Base-by-base conservation (phyloP, 2,888 invertebrate genomes). In the Megalurothrips usitatus region DNA sequence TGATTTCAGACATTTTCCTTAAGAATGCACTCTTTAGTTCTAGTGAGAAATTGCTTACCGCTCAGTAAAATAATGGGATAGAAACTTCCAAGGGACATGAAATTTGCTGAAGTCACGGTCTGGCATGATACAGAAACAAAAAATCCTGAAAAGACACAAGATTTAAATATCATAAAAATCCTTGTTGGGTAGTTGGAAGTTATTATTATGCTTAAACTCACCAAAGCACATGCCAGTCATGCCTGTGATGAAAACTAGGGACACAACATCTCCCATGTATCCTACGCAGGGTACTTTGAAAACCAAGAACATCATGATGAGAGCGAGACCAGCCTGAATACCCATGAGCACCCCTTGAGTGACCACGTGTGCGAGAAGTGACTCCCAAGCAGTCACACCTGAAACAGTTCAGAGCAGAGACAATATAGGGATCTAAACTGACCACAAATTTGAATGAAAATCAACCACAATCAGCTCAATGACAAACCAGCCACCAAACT, bases 51-150 rank as follows among this genome's bases (percentile, higher is more conserved):
- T 75, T 10, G 81, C 91, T 89, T 87, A 96, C 96, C 96, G 86
- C 95, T 94, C 10, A 96, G 88, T 83, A 97, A 88, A 83, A 97
- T 91, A 90, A 96, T 93, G 0, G 97, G 96, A 86, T 96, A 97
- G 86, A 97, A 96, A 83, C 94, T 94, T 19, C 97, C 97, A 0
- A 96, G 92, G 0, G 96, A 91, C 17, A 94, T 90, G 86, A 95
- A 96, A 89, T 96, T 95, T 0, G 96, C 93, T 85, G 94, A 90
- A 0, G 92, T 92, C 84, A 96, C 95, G 49, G 93, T 92, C 34
- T 91, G 90, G 85, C 94, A 94, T 83, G 94, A 88, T 0, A 95
- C 91, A 0, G 96, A 96, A 80, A 96, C 92, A 68, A 95, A 90
- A 85, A 97, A 93, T 68, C 96, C 92, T 92, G n/a, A 26, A 82